A percentile compares a stretch with the other conserved stretches of the same genome.
phyloP scores from a whole-genome alignment of 2,113 vertebrate species.

The Nansenia antarctica region DNA sequence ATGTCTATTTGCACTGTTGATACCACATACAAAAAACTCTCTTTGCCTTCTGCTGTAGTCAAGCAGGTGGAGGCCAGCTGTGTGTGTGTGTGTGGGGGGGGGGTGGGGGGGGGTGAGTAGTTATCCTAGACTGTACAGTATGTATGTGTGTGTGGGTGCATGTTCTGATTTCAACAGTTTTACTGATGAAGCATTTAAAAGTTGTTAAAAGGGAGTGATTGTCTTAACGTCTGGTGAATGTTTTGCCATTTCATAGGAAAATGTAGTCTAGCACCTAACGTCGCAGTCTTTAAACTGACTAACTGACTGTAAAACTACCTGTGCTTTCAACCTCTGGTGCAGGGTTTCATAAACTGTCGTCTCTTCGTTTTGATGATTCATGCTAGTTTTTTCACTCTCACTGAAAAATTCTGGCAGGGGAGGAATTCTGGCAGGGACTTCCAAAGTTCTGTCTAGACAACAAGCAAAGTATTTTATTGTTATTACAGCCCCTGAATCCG shows the following conservation, averaged over 20 bases:
- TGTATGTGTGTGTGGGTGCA: too few species aligned
- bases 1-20: conserved; percentile 1
- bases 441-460: conserved; percentile 14
- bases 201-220: conserved; percentile 6
- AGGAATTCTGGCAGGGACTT: not conserved
- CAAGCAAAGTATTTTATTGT: conserved; percentile 7
- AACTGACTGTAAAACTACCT: not conserved
- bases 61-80: not conserved
- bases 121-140: too few species aligned
- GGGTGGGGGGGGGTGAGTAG: too few species aligned
- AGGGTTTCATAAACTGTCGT: not conserved
- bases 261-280: conserved; percentile 8
- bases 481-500: not conserved
- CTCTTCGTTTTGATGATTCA: conserved; percentile 28
- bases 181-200: not conserved
- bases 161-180: not conserved
- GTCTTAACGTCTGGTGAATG: conserved; percentile 7
- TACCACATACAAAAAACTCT: not conserved
- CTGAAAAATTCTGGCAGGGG: not conserved
- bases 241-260: conserved; percentile 16
- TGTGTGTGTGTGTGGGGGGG: too few species aligned
- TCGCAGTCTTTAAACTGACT: not conserved
- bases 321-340: conserved; percentile 6
- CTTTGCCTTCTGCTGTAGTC: not conserved
- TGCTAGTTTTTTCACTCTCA: not conserved